Evolutionary conservation across 1,140 invertebrate genomes (phyloP).

Genomic region (Trichonephila clavata): DNA sequence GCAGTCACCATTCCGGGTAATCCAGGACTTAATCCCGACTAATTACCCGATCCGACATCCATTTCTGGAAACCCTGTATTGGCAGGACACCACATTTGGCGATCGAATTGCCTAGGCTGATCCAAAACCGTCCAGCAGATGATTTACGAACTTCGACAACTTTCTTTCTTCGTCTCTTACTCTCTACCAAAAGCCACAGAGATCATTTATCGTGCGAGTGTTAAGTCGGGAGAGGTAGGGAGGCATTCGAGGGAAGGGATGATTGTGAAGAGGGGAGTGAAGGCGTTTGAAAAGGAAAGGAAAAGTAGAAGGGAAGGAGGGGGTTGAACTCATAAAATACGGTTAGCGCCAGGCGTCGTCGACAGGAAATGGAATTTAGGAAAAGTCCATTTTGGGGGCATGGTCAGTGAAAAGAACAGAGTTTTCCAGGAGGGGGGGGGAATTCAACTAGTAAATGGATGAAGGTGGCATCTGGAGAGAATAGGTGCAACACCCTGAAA

Average conservation of each 20-base stretch:
- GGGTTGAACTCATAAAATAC: conserved; percentile 6
- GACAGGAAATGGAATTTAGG: conserved; percentile 31
- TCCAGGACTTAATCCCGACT: conserved; percentile 34
- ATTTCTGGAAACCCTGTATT: not conserved
- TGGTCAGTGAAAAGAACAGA: not conserved
- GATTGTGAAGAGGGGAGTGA: not conserved
- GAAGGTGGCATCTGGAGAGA: not conserved
- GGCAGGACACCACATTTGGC: not conserved
- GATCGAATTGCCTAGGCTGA: not conserved
- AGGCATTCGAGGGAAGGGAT: not conserved
- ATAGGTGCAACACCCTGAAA: not conserved
- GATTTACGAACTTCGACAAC: conserved; percentile 19
- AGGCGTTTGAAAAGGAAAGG: not conserved
- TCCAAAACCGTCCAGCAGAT: not conserved
- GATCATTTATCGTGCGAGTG: conserved; percentile 25
- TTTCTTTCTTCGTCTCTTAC: not conserved
- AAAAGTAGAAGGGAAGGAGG: not conserved
- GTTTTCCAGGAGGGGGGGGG: too few species aligned
- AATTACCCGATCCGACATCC: conserved; percentile 29
- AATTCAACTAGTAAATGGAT: not conserved
- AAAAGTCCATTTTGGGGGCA: not conserved
- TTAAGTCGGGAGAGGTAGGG: not conserved
- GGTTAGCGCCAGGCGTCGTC: not conserved
- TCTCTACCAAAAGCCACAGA: not conserved
- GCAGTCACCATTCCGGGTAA: not conserved